Conservation (phyloP, 2,888 invertebrate genomes). For the Drosophila picticornis region DNA sequence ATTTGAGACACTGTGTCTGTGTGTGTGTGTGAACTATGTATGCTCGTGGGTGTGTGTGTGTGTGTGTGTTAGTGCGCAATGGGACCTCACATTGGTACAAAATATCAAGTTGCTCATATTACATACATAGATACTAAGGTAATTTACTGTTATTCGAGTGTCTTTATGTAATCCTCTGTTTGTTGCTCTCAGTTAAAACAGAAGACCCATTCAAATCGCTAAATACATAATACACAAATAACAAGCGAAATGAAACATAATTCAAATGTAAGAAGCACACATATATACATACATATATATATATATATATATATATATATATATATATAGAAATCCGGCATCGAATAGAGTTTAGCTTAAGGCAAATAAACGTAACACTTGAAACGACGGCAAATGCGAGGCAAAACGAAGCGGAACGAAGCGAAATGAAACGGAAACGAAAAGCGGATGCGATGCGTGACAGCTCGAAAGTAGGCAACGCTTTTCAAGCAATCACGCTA, state of each 20-base stretch:
- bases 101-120: constrained; percentile 17
- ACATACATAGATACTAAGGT: constrained; percentile 9
- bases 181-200: constrained; percentile 30
- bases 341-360: constrained; percentile 31
- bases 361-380: constrained; percentile 40
- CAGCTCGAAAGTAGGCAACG: constrained; percentile 61
- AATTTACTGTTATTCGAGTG: constrained; percentile 15
- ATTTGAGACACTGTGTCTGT: constrained; percentile 57
- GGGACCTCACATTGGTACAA: constrained; percentile 50
- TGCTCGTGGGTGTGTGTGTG: constrained; percentile 20
- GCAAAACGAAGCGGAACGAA: constrained; percentile 35
- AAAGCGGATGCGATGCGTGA: constrained; percentile 39
- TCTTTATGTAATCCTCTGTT: constrained; percentile 13
- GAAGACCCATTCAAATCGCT: constrained; percentile 21
- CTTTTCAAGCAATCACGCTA: constrained; percentile 54
- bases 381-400: constrained; percentile 17
- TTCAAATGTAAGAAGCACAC: background rate
- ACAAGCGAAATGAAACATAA: constrained; percentile 5
- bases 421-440: constrained; percentile 35
- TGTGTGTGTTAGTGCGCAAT: constrained; percentile 64
- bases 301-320: constrained; percentile 6
- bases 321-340: constrained; percentile 18
- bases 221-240: constrained; percentile 10
- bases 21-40: constrained; percentile 16
- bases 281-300: background rate